Evolutionary conservation across 2,113 vertebrate genomes (phyloP), one percentile per base, ranked within the genome.

Genomic region (Seriola aureovittata): DNA sequence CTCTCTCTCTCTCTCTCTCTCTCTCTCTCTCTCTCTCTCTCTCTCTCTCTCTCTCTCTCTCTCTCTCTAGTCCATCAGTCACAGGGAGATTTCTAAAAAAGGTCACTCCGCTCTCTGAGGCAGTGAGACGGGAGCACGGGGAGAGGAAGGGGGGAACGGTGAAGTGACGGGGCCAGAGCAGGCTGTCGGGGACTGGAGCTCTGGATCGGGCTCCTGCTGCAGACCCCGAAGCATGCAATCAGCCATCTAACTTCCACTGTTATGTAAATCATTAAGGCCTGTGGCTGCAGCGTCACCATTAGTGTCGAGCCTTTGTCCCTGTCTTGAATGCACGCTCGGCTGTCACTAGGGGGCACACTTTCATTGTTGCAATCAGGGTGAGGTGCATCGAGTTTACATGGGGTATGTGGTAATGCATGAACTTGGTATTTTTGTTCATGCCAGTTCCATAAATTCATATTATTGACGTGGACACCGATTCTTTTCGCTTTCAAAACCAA

Each of bases 281-380:
- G 46, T 72, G 74, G 68, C 69, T 82, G 71, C 60, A 57, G 29
- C 3, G 9, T 77, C 50, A 71, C 77, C 32, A 40, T 80, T 29
- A 71, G 10, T 83, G 82, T 48, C 3, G 13, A 44, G 34, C 80
- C 1, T 65, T 87, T 89, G 48, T 93, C 77, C 75, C 67, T 29
- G 13, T 38, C 52, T 29, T 63, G n/a, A 67, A n/a, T 54, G 71
- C 23, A 40, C 59, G n/a, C 36, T 67, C 38, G 71, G 34, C 21
- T 57, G 80, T 55, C 94, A 92, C 90, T 88, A 93, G 93, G 91
- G 92, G 93, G 93, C 88, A 93, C 46, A 66, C 80, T 93, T 88
- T 90, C 71, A 71, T 89, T 89, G 89, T 80, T 71, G 44, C 80
- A 81, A 12, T 21, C 1, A 71, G 29, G 70, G 57, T 74, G n/a